Evolutionary conservation across 2,888 invertebrate genomes (phyloP), one percentile per base, ranked within the genome.

Genomic region (Diloba caeruleocephala): DNA sequence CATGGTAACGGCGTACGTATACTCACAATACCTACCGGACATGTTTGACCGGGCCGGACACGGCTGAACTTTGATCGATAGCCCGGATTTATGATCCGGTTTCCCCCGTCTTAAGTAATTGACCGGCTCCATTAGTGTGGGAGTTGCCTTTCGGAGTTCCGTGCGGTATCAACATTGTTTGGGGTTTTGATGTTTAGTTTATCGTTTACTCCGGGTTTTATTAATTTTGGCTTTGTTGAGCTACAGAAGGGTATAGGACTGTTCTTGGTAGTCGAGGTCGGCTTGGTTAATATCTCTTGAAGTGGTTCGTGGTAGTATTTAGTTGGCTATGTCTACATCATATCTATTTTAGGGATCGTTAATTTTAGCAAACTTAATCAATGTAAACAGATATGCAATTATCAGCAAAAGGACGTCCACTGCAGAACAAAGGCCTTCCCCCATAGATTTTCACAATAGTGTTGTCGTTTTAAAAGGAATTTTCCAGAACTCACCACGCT

Each of bases 51-150:
- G 68, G 62, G 74, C 78, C 82, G 79, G 80, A 78, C 78, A 75
- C 74, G 71, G 82, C 54, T 81, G 83, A 88, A 88, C 89, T 90
- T 90, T 92, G 92, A 92, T 92, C 89, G 91, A 92, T 91, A 84
- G 84, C 76, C 79, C 81, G 84, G 88, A 89, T 90, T 89, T 90
- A 91, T 90, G 91, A 90, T 89, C 85, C 87, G 86, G 87, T 85
- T 84, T 79, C 82, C 83, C 82, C 81, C 85, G 85, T 87, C 89
- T 90, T 90, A 92, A 91, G 92, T 92, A 92, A 92, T 92, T 92
- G 92, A 89, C 89, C 85, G 82, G 81, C 79, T 87, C 91, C 89
- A 92, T 92, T 91, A 92, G 87, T 79, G 71, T 54, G 75, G 74
- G 76, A 69, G 72, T 74, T 71, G 76, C 70, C 55, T 73, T 67